These are phyloP conservation scores for Tauraco erythrolophus DNA, from an alignment of 2,113 vertebrate species.

Conservation along the genomic window DNA sequence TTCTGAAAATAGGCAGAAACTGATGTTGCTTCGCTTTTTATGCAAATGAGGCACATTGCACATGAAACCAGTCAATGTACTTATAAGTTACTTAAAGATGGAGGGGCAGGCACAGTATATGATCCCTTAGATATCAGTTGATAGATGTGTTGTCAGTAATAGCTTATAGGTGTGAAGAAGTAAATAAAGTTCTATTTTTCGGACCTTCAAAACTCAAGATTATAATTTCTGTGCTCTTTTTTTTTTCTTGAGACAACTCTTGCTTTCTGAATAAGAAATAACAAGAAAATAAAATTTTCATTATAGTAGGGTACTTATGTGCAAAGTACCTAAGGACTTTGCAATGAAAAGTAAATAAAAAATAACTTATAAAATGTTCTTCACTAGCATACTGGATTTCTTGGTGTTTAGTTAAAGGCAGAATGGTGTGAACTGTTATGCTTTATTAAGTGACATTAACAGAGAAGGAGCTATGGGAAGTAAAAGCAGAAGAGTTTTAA, in stretches of 20 bases:
- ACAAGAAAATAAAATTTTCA: background rate
- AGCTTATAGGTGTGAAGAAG: background rate
- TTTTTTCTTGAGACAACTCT: background rate
- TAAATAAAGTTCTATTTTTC: background rate
- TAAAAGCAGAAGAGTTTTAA: background rate
- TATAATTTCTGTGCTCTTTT: background rate
- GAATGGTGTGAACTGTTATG: background rate
- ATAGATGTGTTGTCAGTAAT: background rate
- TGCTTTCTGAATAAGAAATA: background rate
- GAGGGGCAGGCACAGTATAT: background rate
- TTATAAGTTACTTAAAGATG: background rate
- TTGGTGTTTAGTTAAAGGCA: background rate
- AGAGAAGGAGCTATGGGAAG: background rate
- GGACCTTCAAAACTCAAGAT: background rate
- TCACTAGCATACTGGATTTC: background rate
- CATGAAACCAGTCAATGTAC: background rate
- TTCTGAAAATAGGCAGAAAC: background rate
- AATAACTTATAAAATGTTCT: background rate
- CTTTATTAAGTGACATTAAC: slow-evolving; percentile 2
- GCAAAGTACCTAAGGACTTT: background rate
- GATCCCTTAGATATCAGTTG: background rate
- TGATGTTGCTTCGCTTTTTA: background rate
- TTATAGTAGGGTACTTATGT: background rate
- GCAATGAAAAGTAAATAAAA: background rate
- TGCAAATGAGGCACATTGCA: background rate